Conservation (phyloP, 2,113 vertebrate species). For the Caracal caracal region DNA sequence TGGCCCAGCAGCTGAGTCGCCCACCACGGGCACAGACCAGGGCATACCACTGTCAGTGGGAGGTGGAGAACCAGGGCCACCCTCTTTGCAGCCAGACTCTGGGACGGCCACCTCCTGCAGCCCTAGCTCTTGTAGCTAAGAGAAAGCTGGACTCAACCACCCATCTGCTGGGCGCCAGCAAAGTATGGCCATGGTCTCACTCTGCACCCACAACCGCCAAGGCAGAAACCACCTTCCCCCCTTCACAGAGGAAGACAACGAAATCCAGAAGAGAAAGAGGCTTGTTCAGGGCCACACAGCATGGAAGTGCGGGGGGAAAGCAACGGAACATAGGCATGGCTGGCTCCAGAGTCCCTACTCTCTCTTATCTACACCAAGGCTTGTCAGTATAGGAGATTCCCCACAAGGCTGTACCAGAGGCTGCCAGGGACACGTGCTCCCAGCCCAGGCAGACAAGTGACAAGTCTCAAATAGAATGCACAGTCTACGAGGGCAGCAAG, state of each 20-base stretch:
- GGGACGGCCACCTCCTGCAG: fast-evolving
- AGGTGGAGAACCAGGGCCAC: background rate
- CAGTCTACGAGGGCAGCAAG: background rate
- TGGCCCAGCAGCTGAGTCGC: background rate
- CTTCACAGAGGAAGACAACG: background rate
- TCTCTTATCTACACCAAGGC: background rate
- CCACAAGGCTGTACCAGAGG: background rate
- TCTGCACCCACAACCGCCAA: background rate
- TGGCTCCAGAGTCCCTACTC: background rate
- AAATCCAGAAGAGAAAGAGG: background rate
- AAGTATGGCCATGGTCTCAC: fast-evolving
- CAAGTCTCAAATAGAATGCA: no score
- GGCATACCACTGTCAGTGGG: fast-evolving
- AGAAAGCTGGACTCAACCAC: background rate
- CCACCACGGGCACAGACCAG: background rate
- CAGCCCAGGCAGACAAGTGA: background rate
- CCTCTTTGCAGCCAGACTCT: fast-evolving
- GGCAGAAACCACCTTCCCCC: background rate
- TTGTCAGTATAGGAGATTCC: background rate
- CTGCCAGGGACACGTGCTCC: background rate
- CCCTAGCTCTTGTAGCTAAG: background rate
- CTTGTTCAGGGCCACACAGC: background rate
- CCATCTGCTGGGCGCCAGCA: background rate
- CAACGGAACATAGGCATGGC: background rate
- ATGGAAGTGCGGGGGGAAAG: no score